Evolutionary conservation across 2,797 vertebrate genomes (phyloP), one percentile per base, ranked within the genome.

Genomic region (Falco berigora): DNA sequence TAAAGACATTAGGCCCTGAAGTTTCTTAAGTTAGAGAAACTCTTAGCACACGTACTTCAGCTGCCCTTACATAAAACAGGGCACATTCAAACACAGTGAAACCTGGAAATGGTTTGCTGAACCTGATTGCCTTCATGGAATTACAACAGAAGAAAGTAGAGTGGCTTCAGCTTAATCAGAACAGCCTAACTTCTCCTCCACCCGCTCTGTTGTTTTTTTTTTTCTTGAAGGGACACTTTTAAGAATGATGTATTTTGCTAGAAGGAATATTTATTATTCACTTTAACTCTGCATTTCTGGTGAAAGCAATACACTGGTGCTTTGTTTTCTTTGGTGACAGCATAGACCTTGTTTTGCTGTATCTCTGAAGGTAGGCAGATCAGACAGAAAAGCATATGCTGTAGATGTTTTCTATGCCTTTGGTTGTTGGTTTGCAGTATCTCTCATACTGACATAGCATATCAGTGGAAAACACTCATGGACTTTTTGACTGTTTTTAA

Each of bases 121-220:
- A 28, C 27, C 21, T 79, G 13, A 32, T 4, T 87, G 22, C 16
- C 28, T 67, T 64, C 6, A 10, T 74, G 61, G 23, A 74, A 59
- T 71, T 92, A 46, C 1, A 74, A 38, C 58, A 77, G 68, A 89
- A 93, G 56, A 40, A 44, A 75, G 42, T 46, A 72, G 52, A 72
- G 14, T 55, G 34, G 20, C 55, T 95, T 90, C 50, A 90, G 14
- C 14, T 47, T 71, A 46, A 53, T 50, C 34, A 50, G 61, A 79
- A 68, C 22, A 85, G 34, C 11, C 61, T 36, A 82, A 88, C 10
- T 53, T 27, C 21, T 56, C 17, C 1, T 27, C 15, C 9, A 3
- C 6, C 3, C 3, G 2, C 9, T 12, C 6, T 1, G 17, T 44
- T 18, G 44, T 4, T 2, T 28, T 83, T 32, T 32, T 62, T 47